Base-by-base conservation (phyloP, 1,140 invertebrate genomes). In the Penaeus japonicus region DNA sequence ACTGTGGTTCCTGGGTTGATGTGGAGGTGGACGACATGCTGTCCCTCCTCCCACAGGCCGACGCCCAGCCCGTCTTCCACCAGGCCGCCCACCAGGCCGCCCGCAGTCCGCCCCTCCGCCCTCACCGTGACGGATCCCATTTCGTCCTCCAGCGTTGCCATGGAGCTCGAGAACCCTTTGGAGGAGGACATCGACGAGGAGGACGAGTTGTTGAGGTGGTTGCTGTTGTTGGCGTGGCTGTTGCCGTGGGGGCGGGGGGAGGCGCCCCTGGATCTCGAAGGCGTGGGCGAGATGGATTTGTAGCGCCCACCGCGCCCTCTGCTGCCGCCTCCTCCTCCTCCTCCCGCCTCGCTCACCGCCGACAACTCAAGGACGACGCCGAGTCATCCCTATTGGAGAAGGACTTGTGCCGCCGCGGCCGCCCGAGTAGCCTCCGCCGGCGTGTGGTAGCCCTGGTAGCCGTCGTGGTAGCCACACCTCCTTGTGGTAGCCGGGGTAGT, bases 1-100 rank as follows among this genome's bases (percentile, higher is more conserved):
- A 88, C 86, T 27, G 86, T 88, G 27, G 81, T 82, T 27, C 86
- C 86, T 2, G 86, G 86, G 47, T 88, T 88, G 30, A 88, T 88
- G 80, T 88, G 86, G 15, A 88, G 80, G 32, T 83, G 73, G 32
- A 88, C 86, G 39, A 88, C 86, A 35, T 88, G 81, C 80, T 88
- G 86, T 30, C 80, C 86, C 22, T 65, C 79, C 10, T 73, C 85
- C n/a, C n/a, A n/a, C n/a, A n/a, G n/a, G n/a, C n/a, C n/a, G n/a
- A n/a, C n/a, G 39, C 65, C 85, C 27, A 87, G 32, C 1, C 22
- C n/a, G 17, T 12, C 79, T n/a, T n/a, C 79, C 20, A 22, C 79
- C 18, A 20, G 39, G 39, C 39, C 79, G 12, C 53, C 79, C 79
- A 81, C 79, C 18, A 53, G 39, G 79, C 86, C 86, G 1, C 59